These are phyloP conservation scores for Ophthalmolycus amberensis DNA, from an alignment of 2,113 vertebrate genomes.

Conservation along the genomic window DNA sequence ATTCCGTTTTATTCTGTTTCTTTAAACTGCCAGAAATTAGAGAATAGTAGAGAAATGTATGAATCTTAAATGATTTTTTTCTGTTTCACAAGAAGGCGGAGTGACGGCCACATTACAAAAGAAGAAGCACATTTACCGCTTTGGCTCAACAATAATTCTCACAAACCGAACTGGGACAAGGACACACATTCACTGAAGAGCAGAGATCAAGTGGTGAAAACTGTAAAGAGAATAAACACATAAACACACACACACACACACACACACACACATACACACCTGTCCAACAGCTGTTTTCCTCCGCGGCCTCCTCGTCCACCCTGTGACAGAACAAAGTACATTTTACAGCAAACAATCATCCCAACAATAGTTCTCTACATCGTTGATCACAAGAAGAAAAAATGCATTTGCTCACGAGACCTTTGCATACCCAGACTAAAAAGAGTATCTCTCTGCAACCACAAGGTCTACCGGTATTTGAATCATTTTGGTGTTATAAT, in stretches of 20 bases:
- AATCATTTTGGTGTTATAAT: too few species aligned
- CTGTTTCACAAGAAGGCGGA: neutral
- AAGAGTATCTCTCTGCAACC: too few species aligned
- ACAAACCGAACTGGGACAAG: constrained; percentile 5
- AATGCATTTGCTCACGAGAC: neutral
- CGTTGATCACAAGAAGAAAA: neutral
- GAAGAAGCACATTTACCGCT: neutral
- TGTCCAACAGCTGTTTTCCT: constrained; percentile 68
- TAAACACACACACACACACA: constrained; percentile 40
- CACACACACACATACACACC: constrained; percentile 61
- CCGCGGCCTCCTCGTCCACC: constrained; percentile 75
- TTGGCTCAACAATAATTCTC: neutral
- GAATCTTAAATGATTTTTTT: too few species aligned
- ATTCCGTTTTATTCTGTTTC: too few species aligned
- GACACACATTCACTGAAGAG: neutral
- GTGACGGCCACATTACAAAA: neutral
- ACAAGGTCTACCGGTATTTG: too few species aligned
- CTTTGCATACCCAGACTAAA: too few species aligned
- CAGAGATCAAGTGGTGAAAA: neutral
- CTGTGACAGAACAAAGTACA: constrained; percentile 44
- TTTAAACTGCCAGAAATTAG: too few species aligned
- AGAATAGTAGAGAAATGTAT: too few species aligned
- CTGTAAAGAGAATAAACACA: neutral
- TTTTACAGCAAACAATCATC: neutral
- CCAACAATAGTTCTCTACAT: neutral